A percentile compares a stretch with the other conserved stretches of the same genome.
These are phyloP conservation scores for Neolamprologus brichardi DNA, from an alignment of 2,113 vertebrate genomes.

Conservation along the genomic window DNA sequence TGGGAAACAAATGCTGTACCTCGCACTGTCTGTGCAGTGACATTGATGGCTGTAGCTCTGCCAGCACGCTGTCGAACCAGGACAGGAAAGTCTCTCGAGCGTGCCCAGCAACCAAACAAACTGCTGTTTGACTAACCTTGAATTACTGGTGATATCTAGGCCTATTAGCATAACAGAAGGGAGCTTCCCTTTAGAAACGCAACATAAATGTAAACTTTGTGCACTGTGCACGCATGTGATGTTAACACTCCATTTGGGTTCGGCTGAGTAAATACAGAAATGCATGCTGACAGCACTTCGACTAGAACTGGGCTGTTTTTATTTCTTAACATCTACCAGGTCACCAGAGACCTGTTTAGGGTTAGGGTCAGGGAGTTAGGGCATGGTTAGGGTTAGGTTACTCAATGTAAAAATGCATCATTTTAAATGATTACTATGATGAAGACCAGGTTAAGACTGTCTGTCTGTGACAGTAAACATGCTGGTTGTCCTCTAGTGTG, in stretches of 20 bases:
- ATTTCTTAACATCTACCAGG: background rate
- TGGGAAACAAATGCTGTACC: slow-evolving; percentile 1
- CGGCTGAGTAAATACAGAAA: background rate
- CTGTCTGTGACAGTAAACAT: background rate
- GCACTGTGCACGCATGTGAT: background rate
- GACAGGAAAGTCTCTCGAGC: slow-evolving; percentile 36
- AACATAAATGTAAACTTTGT: background rate
- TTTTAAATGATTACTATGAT: background rate
- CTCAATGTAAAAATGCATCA: background rate
- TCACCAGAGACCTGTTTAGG: background rate
- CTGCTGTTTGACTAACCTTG: slow-evolving; percentile 65
- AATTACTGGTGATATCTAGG: slow-evolving; percentile 44
- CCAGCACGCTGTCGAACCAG: slow-evolving; percentile 21
- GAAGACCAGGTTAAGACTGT: background rate
- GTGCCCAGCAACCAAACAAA: slow-evolving; percentile 41
- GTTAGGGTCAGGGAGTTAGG: background rate
- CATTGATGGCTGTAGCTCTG: slow-evolving; percentile 34
- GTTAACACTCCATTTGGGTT: background rate
- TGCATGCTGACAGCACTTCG: background rate
- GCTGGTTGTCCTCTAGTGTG: background rate
- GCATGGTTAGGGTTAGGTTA: background rate
- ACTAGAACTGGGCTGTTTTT: background rate
- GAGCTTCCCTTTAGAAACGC: slow-evolving; percentile 23
- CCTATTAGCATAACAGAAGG: slow-evolving; percentile 62
- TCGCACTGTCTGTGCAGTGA: background rate